phyloP scores from a whole-genome alignment of 1,140 invertebrate genomes.

The Neotoxoptera formosana region DNA sequence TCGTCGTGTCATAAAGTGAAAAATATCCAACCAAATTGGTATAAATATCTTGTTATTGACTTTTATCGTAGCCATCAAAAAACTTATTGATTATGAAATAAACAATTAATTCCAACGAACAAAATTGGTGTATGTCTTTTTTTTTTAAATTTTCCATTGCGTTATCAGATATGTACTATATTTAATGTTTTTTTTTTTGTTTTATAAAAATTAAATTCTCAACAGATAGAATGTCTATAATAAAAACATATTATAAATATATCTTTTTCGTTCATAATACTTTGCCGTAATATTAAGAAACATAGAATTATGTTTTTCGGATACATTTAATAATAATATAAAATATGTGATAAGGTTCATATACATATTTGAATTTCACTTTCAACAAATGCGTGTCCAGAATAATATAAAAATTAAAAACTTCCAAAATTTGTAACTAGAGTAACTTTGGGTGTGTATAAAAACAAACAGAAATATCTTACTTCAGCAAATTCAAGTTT shows the following conservation, averaged over 20 bases:
- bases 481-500: neutral
- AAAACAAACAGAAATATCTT: neutral
- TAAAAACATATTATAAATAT: too few relatives aligned
- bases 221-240: neutral
- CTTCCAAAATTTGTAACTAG: neutral
- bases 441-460: neutral
- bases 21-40: neutral
- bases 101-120: neutral
- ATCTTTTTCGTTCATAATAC: neutral
- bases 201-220: neutral
- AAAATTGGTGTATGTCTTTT: neutral
- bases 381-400: neutral
- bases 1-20: neutral
- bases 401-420: neutral
- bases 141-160: neutral
- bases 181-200: neutral
- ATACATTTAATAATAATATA: neutral
- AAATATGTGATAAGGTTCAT: neutral
- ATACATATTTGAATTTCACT: neutral
- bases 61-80: neutral
- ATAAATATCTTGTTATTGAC: neutral
- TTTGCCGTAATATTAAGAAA: neutral
- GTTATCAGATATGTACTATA: too few relatives aligned
- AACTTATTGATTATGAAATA: neutral
- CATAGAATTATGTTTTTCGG: neutral